phyloP scores from a whole-genome alignment of 2,113 vertebrate genomes.

The Neodon shergylaensis region DNA sequence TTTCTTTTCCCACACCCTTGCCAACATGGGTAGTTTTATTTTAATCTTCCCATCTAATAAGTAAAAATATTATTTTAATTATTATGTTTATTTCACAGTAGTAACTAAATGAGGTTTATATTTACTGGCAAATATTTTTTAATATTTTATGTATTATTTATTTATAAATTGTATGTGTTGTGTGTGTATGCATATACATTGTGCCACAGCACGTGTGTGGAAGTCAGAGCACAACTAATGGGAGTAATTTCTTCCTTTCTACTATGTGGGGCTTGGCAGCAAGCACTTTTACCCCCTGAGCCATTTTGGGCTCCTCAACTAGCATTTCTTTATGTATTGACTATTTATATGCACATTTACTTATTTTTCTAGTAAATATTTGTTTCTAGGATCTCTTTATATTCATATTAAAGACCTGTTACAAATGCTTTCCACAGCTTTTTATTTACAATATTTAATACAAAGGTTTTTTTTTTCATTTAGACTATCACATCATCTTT shows the following conservation, averaged over 20 bases:
- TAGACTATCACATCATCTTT: constrained; percentile 29
- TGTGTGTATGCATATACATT: neutral
- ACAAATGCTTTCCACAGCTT: constrained; percentile 25
- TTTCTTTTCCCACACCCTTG: neutral
- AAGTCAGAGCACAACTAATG: neutral
- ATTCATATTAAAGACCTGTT: constrained; percentile 47
- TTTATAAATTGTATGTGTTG: neutral
- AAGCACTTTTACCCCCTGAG: neutral
- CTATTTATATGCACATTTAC: constrained; percentile 28
- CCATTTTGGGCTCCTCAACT: neutral
- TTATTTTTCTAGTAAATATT: constrained; percentile 31
- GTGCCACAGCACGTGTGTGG: neutral
- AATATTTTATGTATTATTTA: neutral
- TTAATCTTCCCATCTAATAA: constrained; percentile 26
- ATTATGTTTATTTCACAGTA: constrained; percentile 35
- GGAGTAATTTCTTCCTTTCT: neutral
- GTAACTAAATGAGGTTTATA: constrained; percentile 38
- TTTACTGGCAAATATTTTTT: constrained; percentile 36
- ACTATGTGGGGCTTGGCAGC: neutral
- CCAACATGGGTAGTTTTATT: constrained; percentile 37
- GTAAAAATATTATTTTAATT: constrained; percentile 63
- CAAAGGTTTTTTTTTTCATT: neutral
- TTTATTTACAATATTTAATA: constrained; percentile 24
- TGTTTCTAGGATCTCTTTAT: constrained; percentile 50
- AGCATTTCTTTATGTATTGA: neutral